Conservation (phyloP, 2,797 vertebrate species). For the Florisuga fusca region DNA sequence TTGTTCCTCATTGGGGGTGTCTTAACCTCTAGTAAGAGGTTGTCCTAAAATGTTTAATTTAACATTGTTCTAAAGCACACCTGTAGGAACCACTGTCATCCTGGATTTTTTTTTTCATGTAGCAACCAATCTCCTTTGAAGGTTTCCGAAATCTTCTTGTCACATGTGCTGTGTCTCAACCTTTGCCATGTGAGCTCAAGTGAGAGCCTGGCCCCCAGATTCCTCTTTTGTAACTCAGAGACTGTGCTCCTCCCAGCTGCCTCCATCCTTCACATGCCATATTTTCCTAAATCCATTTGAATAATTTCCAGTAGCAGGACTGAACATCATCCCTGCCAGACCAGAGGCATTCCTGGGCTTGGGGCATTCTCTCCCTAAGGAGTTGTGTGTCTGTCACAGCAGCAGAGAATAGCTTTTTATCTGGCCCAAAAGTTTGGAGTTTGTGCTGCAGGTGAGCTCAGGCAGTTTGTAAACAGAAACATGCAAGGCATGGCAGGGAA, state of each 20-base stretch:
- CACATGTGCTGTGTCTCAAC: neutral
- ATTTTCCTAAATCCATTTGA: neutral
- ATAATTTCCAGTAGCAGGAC: neutral
- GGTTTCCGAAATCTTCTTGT: neutral
- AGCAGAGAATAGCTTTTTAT: neutral
- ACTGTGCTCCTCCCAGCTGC: neutral
- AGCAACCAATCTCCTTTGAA: neutral
- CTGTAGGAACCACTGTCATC: neutral
- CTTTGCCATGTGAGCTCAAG: neutral
- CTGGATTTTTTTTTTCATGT: neutral
- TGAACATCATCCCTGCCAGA: neutral
- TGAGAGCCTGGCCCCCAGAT: neutral
- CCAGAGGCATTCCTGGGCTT: neutral
- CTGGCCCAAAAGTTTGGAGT: neutral
- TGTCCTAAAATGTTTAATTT: neutral
- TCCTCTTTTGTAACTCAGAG: neutral
- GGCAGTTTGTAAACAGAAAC: neutral
- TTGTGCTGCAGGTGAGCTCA: neutral
- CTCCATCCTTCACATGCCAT: fast-evolving
- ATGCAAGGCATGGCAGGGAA: neutral
- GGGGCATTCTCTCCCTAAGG: neutral
- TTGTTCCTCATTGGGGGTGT: neutral
- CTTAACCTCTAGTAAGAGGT: neutral
- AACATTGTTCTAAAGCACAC: neutral
- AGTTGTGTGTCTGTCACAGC: neutral